A percentile compares a stretch with the other conserved stretches of the same genome.
phyloP scores from a whole-genome alignment of 2,797 vertebrate species.

The Menidia menidia region DNA sequence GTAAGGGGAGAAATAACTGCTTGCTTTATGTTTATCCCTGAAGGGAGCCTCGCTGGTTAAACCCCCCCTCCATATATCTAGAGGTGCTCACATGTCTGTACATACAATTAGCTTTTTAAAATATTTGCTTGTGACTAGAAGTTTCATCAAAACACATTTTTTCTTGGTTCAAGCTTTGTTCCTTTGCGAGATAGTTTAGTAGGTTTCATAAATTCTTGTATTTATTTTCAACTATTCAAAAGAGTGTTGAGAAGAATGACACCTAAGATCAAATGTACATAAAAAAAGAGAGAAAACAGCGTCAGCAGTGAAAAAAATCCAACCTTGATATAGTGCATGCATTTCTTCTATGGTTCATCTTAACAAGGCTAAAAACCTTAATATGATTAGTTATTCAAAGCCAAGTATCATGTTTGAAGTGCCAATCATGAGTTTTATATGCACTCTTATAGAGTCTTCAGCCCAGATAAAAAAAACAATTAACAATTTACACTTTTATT shows the following conservation, averaged over 20 bases:
- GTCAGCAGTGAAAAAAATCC: no score
- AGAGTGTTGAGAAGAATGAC: no score
- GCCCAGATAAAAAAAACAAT: background rate
- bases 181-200: background rate
- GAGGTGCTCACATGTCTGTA: conserved; percentile 31
- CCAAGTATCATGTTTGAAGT: background rate
- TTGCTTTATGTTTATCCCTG: conserved; percentile 52
- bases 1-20: conserved; percentile 9
- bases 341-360: no score
- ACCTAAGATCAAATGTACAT: no score
- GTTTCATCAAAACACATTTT: background rate
- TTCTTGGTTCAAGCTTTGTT: background rate
- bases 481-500: background rate
- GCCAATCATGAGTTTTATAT: background rate
- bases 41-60: conserved; percentile 39
- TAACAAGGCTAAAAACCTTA: background rate
- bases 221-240: no score
- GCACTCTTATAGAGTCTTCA: background rate
- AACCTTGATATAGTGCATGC: no score
- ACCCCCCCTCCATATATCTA: conserved; percentile 27
- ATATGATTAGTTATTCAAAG: background rate
- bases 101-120: conserved; percentile 39
- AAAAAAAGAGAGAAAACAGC: background rate
- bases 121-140: conserved; percentile 34
- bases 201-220: background rate